Percentiles rank a stretch among this genome's conserved stretches.
These are phyloP conservation scores for Coelinius sp. DNA, from an alignment of 2,888 invertebrate genomes.

Conservation along the genomic window DNA sequence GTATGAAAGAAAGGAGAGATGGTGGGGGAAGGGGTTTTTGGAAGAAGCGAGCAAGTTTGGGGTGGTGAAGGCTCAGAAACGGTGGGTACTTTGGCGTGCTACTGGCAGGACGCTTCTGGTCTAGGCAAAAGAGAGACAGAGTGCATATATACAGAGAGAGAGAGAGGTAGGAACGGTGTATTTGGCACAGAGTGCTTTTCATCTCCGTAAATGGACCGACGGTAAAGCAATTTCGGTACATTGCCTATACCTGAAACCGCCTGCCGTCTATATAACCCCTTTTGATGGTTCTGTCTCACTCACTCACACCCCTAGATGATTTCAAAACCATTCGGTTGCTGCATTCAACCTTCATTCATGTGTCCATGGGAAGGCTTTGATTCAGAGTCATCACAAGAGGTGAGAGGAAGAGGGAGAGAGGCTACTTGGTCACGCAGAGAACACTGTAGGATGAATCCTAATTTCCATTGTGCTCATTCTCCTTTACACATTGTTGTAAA, in stretches of 20 bases:
- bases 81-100: slow-evolving; percentile 22
- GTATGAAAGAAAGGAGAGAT: slow-evolving; percentile 1
- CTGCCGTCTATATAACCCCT: slow-evolving; percentile 25
- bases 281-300: slow-evolving; percentile 6
- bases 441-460: background rate
- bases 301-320: background rate
- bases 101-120: slow-evolving; percentile 51
- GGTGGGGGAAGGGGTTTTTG: background rate
- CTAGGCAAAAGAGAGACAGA: slow-evolving; percentile 44
- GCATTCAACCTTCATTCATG: slow-evolving; percentile 26
- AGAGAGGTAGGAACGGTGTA: slow-evolving; percentile 56
- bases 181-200: slow-evolving; percentile 69
- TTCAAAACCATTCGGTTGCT: slow-evolving; percentile 18
- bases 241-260: slow-evolving; percentile 61
- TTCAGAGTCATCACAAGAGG: background rate
- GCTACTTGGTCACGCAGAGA: background rate
- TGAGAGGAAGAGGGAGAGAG: background rate
- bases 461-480: background rate
- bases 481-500: background rate
- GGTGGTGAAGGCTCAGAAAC: slow-evolving; percentile 31
- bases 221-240: slow-evolving; percentile 69
- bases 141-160: slow-evolving; percentile 40
- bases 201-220: slow-evolving; percentile 68
- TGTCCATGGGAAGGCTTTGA: slow-evolving; percentile 19
- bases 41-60: slow-evolving; percentile 26